phyloP scores from a whole-genome alignment of 1,140 invertebrate species.

The Ganaspis sp. region DNA sequence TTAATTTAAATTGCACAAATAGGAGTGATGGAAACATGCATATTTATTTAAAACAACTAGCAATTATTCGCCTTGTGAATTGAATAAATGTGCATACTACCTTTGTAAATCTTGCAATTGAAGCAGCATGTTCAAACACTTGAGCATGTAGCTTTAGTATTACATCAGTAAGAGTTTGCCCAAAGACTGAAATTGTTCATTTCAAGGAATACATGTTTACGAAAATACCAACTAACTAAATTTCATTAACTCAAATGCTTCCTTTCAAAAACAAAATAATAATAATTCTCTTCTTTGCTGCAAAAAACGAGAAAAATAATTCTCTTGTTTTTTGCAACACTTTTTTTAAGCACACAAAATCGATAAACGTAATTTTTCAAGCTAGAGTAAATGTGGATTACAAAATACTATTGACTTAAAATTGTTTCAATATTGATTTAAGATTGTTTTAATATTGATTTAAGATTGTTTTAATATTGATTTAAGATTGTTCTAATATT shows the following conservation, averaged over 20 bases:
- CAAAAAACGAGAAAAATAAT: conserved; percentile 5
- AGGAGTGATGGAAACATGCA: background rate
- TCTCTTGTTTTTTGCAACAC: background rate
- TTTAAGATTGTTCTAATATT: too few species aligned
- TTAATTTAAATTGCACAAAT: background rate
- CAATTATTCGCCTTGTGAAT: background rate
- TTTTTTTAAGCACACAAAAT: too few species aligned
- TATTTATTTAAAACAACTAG: background rate
- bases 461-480: too few species aligned
- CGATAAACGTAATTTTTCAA: too few species aligned
- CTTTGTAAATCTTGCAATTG: background rate
- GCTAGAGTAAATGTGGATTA: too few species aligned
- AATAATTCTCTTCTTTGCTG: background rate
- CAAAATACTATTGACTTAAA: too few species aligned
- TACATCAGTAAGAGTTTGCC: background rate
- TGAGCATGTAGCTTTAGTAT: background rate
- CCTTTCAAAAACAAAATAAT: background rate
- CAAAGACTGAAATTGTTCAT: conserved; percentile 10
- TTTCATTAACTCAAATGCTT: conserved; percentile 5
- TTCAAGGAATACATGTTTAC: background rate
- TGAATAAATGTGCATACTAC: background rate
- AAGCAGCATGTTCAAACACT: conserved; percentile 7
- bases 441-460: too few species aligned
- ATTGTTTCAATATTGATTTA: too few species aligned
- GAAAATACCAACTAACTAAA: background rate